A percentile compares a stretch with the other conserved stretches of the same genome.
These are phyloP conservation scores for Acipenser oxyrinchus DNA, from an alignment of 2,797 vertebrate species.

Conservation along the genomic window DNA sequence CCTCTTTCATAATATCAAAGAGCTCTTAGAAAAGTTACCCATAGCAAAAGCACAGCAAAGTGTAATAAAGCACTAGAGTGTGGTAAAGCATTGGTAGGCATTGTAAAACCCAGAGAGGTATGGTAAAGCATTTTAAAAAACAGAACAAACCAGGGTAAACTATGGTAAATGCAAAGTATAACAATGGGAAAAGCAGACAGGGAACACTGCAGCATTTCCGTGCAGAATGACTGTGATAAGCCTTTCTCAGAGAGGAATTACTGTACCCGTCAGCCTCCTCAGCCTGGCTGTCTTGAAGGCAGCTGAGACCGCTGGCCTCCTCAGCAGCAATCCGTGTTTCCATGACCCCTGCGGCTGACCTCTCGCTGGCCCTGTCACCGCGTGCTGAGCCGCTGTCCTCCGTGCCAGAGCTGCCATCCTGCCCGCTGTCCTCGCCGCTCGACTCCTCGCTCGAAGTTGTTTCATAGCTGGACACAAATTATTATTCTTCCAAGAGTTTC, in stretches of 20 bases:
- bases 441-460: slow-evolving; percentile 93
- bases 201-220: not conserved
- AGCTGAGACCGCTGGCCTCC: slow-evolving; percentile 33
- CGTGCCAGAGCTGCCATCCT: slow-evolving; percentile 51
- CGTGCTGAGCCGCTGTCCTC: slow-evolving; percentile 22
- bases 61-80: no score
- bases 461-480: slow-evolving; percentile 71
- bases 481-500: no score
- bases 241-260: not conserved
- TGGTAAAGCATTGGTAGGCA: no score
- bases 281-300: slow-evolving; percentile 35
- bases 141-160: no score
- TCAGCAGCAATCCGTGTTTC: not conserved
- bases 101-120: no score
- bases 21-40: no score
- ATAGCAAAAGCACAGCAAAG: no score
- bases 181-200: no score
- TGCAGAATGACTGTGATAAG: slow-evolving; percentile 1
- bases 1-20: no score
- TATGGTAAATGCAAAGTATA: no score
- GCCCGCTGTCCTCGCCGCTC: slow-evolving; percentile 74
- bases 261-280: slow-evolving; percentile 42
- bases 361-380: slow-evolving; percentile 36
- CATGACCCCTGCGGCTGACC: slow-evolving; percentile 22
- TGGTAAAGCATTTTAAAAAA: no score